Conservation (phyloP, 2,888 invertebrate species). For the Chromoteleia sp. region DNA sequence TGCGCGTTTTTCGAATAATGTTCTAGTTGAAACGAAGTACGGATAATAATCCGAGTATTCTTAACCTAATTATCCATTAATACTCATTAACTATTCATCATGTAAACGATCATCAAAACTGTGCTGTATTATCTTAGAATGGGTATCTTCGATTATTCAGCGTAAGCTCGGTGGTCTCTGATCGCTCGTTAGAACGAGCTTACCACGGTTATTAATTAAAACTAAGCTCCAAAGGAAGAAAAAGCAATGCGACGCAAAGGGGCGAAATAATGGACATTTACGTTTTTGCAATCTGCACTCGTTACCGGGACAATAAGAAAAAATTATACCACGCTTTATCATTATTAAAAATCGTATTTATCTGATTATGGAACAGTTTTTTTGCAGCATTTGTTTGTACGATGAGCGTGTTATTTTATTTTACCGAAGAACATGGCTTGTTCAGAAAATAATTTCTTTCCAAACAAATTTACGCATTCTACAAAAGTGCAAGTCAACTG, state of each 20-base stretch:
- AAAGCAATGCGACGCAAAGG: constrained; percentile 55
- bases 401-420: constrained; percentile 1
- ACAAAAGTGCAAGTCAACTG: not conserved
- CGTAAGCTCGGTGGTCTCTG: constrained; percentile 72
- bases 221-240: constrained; percentile 70
- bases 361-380: constrained; percentile 10
- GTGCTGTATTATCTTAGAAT: constrained; percentile 59
- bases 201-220: constrained; percentile 74
- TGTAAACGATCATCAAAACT: constrained; percentile 60
- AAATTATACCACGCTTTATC: constrained; percentile 38
- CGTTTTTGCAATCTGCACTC: constrained; percentile 65
- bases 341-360: constrained; percentile 39
- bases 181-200: constrained; percentile 71
- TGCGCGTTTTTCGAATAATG: constrained; percentile 6
- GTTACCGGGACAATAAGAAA: constrained; percentile 55
- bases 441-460: not conserved
- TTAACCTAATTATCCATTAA: constrained; percentile 44
- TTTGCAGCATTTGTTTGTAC: not conserved
- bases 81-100: constrained; percentile 57
- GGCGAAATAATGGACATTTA: constrained; percentile 67
- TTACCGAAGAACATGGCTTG: not conserved
- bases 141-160: constrained; percentile 68
- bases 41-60: constrained; percentile 8
- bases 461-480: not conserved
- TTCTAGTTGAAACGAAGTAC: not conserved